phyloP scores from a whole-genome alignment of 2,113 vertebrate species.

The Oceanodroma tethys region DNA sequence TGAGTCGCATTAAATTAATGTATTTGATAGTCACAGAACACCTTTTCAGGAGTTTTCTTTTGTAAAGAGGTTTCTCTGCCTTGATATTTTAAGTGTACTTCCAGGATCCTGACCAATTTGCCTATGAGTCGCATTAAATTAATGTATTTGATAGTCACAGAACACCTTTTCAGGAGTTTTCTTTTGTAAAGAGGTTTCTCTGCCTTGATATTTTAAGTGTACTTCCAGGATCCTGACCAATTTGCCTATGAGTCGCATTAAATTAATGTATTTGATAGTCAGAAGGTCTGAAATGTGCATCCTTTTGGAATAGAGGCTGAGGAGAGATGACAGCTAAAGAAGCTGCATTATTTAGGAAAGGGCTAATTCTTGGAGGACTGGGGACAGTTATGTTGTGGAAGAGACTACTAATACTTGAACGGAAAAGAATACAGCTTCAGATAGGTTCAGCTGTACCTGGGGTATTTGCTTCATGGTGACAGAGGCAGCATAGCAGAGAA shows the following conservation, averaged over 20 bases:
- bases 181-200: background rate
- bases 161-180: background rate
- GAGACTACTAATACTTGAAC: background rate
- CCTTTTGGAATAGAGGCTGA: background rate
- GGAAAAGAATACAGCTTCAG: background rate
- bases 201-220: background rate
- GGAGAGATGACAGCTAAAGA: background rate
- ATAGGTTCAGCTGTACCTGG: background rate
- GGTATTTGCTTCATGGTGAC: background rate
- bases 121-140: background rate
- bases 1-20: background rate
- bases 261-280: background rate
- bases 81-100: background rate
- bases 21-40: background rate
- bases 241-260: background rate
- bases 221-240: background rate
- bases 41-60: background rate
- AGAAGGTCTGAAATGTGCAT: background rate
- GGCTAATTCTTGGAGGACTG: background rate
- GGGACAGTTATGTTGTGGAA: background rate
- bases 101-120: background rate
- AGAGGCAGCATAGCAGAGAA: background rate
- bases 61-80: background rate
- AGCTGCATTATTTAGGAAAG: background rate
- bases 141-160: background rate